A percentile compares a stretch with the other conserved stretches of the same genome.
Evolutionary conservation across 2,113 vertebrate species (phyloP).

Genomic region (Marcusenius ussheri): DNA sequence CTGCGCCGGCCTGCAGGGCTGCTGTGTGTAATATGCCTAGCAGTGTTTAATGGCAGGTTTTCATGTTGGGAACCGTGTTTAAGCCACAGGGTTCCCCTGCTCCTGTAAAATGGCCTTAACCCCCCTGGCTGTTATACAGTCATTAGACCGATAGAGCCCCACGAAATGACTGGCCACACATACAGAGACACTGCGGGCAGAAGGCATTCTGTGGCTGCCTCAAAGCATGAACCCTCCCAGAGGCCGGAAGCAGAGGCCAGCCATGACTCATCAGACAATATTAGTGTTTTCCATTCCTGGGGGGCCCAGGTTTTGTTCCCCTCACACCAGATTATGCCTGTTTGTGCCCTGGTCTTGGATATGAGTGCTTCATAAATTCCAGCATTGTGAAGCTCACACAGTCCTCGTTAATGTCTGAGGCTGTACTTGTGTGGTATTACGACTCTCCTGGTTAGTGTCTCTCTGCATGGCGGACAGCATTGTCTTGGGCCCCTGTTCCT

Average conservation of each 20-base stretch:
- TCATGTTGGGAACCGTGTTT: background rate
- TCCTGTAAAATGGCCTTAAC: background rate
- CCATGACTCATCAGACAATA: background rate
- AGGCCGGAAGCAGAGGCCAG: background rate
- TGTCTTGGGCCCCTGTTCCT: background rate
- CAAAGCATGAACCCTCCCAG: background rate
- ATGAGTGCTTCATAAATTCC: background rate
- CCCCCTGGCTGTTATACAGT: background rate
- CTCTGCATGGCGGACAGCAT: background rate
- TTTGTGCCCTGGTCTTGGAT: background rate
- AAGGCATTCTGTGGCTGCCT: background rate
- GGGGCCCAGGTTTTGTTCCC: background rate
- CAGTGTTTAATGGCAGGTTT: background rate
- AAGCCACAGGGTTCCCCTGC: background rate
- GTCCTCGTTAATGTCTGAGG: background rate
- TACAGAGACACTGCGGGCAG: background rate
- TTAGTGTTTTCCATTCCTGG: background rate
- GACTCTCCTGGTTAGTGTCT: background rate
- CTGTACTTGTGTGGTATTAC: background rate
- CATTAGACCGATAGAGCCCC: background rate
- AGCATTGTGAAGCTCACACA: background rate
- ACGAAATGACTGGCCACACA: background rate
- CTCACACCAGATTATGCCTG: background rate
- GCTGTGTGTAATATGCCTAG: background rate
- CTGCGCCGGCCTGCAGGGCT: conserved; percentile 15